These are phyloP conservation scores for Helicoverpa assulta DNA, from an alignment of 2,888 invertebrate species.

Conservation along the genomic window DNA sequence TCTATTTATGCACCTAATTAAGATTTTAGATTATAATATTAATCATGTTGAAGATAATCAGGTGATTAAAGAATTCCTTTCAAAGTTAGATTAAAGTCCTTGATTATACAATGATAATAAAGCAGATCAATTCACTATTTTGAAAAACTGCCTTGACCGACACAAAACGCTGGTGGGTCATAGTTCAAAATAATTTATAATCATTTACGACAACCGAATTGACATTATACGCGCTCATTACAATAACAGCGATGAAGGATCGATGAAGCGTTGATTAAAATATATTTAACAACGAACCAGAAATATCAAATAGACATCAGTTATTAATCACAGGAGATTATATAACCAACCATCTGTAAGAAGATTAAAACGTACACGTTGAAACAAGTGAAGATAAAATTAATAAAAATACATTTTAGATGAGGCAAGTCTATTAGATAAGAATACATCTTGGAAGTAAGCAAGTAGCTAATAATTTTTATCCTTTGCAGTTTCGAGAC, in stretches of 20 bases:
- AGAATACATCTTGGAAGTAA: not conserved
- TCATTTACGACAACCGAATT: constrained; percentile 74
- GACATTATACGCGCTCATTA: constrained; percentile 60
- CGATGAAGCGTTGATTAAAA: constrained; percentile 27
- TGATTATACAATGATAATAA: constrained; percentile 64
- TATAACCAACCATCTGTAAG: constrained; percentile 2
- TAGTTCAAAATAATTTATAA: constrained; percentile 81
- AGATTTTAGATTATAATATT: constrained; percentile 11
- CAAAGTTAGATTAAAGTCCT: constrained; percentile 58
- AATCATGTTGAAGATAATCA: constrained; percentile 31
- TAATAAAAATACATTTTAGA: not conserved
- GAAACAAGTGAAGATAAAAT: constrained; percentile 12
- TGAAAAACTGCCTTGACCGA: constrained; percentile 77
- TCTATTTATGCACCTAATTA: constrained; percentile 15
- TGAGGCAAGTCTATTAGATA: not conserved
- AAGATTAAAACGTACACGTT: constrained; percentile 7
- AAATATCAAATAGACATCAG: constrained; percentile 31
- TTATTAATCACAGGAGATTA: constrained; percentile 36
- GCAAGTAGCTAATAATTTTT: constrained; percentile 20
- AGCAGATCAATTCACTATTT: constrained; percentile 67
- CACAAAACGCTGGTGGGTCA: constrained; percentile 68
- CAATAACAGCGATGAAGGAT: constrained; percentile 48
- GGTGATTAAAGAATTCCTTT: constrained; percentile 30
- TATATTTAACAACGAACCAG: constrained; percentile 39
- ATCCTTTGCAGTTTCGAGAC: constrained; percentile 84